Percentiles rank a stretch among this genome's conserved stretches.
Conservation (phyloP, 1,140 invertebrate genomes). For the Drosophila hydei region DNA sequence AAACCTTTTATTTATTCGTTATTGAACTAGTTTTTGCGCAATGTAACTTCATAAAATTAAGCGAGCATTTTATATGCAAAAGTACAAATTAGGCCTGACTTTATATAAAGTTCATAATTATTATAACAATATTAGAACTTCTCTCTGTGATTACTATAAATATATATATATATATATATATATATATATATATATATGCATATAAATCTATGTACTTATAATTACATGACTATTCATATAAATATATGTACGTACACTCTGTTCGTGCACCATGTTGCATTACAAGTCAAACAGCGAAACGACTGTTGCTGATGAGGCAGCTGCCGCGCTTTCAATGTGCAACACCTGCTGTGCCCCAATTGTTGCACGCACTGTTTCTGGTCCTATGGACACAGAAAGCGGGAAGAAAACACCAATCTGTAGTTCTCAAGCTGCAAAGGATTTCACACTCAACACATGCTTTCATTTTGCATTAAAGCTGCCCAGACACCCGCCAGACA, state of each 20-base stretch:
- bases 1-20: no score
- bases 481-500: constrained; percentile 18
- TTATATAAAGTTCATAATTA: no score
- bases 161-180: no score
- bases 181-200: background rate
- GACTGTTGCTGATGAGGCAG: constrained; percentile 6
- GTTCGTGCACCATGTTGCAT: background rate
- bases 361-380: constrained; percentile 4
- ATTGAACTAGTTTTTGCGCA: no score
- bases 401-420: background rate
- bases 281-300: constrained; percentile 13
- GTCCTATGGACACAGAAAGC: no score
- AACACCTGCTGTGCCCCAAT: constrained; percentile 33
- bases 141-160: no score
- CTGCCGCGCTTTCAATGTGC: constrained; percentile 12
- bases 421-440: background rate
- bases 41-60: no score
- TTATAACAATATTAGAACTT: no score
- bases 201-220: background rate
- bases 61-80: no score
- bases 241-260: background rate
- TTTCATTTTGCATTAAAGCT: background rate
- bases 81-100: no score
- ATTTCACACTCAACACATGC: no score
- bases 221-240: no score